Conservation (phyloP, 37 sponge, comb jelly and placozoan genomes). For the Corticium candelabrum region DNA sequence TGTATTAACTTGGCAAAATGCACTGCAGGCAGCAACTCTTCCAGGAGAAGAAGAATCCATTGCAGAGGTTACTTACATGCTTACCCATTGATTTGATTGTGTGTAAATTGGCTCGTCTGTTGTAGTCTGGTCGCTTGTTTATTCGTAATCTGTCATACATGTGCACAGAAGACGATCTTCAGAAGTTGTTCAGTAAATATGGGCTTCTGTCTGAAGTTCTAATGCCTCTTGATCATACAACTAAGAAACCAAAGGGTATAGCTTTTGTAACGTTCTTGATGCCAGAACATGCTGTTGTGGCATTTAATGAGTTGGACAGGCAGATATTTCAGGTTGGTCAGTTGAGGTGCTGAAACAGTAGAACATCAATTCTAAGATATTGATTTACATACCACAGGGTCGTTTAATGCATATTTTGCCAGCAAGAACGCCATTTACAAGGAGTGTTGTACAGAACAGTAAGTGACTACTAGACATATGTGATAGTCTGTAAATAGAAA, state of each 20-base stretch:
- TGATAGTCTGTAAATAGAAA: too few species aligned
- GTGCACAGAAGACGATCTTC: conserved; percentile 69
- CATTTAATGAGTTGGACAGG: conserved; percentile 63
- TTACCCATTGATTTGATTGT: background rate
- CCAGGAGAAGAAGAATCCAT: background rate
- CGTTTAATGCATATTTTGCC: conserved; percentile 84
- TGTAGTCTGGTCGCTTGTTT: conserved; percentile 75
- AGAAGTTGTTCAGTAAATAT: conserved; percentile 48
- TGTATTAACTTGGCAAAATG: too few species aligned
- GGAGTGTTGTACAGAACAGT: too few species aligned
- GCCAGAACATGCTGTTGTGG: conserved; percentile 86
- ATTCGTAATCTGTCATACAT: conserved; percentile 79
- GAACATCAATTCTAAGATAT: background rate
- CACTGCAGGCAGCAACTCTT: background rate
- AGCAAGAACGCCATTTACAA: conserved; percentile 18
- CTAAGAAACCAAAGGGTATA: conserved; percentile 66
- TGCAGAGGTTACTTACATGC: background rate
- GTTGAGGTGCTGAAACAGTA: too few species aligned
- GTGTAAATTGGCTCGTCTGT: background rate
- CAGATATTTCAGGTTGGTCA: conserved; percentile 53
- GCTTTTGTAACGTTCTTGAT: conserved; percentile 88
- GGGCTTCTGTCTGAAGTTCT: conserved; percentile 74
- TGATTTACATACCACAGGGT: conserved; percentile 12
- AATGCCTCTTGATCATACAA: conserved; percentile 56
- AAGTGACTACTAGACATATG: too few species aligned